These are phyloP conservation scores for Trypoxylus dichotomus DNA, from an alignment of 1,140 invertebrate genomes.

Conservation along the genomic window DNA sequence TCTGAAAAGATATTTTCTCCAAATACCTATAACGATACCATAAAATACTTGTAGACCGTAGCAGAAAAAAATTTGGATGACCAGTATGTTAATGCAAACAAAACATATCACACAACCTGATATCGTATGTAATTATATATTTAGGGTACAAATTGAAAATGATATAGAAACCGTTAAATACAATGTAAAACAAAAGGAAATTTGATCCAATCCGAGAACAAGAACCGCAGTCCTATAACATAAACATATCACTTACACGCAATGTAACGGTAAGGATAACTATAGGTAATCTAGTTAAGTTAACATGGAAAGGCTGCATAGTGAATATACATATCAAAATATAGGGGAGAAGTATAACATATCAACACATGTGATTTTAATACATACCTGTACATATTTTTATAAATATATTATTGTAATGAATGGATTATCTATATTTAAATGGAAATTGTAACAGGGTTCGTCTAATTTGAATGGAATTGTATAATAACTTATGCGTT, in stretches of 20 bases:
- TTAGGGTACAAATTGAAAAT: neutral
- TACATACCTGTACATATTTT: slow-evolving; percentile 30
- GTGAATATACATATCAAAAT: slow-evolving; percentile 29
- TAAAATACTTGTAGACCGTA: neutral
- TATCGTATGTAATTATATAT: neutral
- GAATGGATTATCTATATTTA: neutral
- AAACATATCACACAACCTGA: slow-evolving; percentile 7
- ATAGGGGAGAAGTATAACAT: slow-evolving; percentile 30
- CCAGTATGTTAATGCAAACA: neutral
- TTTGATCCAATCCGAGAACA: neutral
- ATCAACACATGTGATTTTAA: slow-evolving; percentile 33
- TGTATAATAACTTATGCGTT: no score
- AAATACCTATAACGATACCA: neutral
- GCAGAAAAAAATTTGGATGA: neutral
- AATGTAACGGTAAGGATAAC: neutral
- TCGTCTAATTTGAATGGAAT: neutral
- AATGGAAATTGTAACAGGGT: neutral
- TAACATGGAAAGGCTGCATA: slow-evolving; percentile 27
- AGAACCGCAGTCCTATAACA: neutral
- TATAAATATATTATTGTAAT: slow-evolving; percentile 24
- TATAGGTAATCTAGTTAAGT: neutral
- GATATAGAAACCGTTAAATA: no score
- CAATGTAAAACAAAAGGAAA: neutral
- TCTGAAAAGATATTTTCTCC: neutral
- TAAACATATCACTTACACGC: neutral